These are phyloP conservation scores for Teleogryllus occipitalis DNA, from an alignment of 1,140 invertebrate genomes.

Conservation along the genomic window DNA sequence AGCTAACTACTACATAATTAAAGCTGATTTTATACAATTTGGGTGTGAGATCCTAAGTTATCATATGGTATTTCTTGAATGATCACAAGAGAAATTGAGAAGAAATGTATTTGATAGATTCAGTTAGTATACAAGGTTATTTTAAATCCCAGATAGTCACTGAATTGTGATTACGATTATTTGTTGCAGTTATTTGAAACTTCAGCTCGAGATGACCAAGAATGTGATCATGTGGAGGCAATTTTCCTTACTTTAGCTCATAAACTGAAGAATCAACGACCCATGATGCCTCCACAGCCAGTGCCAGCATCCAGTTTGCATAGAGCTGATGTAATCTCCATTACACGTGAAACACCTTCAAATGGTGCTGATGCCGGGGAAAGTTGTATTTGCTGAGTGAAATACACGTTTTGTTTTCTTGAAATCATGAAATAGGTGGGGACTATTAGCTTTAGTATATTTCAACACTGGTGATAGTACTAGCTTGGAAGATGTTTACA, in stretches of 20 bases:
- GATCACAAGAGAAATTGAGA: no score
- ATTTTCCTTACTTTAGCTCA: constrained; percentile 79
- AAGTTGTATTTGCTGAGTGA: background rate
- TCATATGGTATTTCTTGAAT: background rate
- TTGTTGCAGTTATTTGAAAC: constrained; percentile 63
- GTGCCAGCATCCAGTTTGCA: constrained; percentile 22
- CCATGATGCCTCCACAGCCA: constrained; percentile 41
- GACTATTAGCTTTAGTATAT: no score
- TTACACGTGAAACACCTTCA: constrained; percentile 16
- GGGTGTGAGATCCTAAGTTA: background rate
- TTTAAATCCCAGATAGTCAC: no score
- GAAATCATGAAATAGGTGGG: no score
- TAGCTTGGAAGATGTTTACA: no score
- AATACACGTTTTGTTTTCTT: no score
- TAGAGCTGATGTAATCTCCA: constrained; percentile 25
- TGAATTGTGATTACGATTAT: constrained; percentile 17
- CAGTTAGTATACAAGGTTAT: no score
- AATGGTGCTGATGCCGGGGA: background rate
- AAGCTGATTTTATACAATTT: background rate
- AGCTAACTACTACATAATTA: background rate
- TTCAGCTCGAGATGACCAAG: constrained; percentile 64
- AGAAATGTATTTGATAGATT: no score
- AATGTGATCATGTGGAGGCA: constrained; percentile 70
- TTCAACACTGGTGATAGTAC: no score
- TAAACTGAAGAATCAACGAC: constrained; percentile 58